Conservation (phyloP, 2,113 vertebrate species). For the Albula goreensis region DNA sequence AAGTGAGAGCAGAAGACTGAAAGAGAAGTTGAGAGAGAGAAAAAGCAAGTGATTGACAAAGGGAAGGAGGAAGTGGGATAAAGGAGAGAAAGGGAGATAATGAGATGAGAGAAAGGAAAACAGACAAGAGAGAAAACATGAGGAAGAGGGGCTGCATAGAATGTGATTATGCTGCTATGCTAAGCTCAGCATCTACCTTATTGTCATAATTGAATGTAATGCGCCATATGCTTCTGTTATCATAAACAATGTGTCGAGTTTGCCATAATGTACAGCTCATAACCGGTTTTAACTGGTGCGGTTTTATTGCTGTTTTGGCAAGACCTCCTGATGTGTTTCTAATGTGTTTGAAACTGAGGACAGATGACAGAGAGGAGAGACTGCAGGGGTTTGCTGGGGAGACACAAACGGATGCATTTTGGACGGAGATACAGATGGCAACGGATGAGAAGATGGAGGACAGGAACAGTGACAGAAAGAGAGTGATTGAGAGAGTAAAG, state of each 20-base stretch:
- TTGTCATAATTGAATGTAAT: background rate
- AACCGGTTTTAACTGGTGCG: background rate
- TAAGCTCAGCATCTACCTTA: background rate
- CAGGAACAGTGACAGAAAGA: background rate
- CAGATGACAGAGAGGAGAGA: background rate
- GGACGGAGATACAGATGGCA: no score
- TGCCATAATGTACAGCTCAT: background rate
- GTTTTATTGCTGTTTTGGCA: background rate
- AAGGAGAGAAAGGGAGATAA: background rate
- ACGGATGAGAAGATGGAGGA: background rate
- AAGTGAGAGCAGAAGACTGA: background rate
- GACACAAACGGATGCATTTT: no score
- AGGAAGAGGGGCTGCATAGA: background rate
- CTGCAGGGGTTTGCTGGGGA: background rate
- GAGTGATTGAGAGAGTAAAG: background rate
- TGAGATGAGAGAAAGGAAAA: background rate
- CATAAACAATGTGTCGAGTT: background rate
- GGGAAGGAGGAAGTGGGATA: background rate
- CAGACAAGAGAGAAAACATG: background rate
- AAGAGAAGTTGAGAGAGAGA: constrained; percentile 8
- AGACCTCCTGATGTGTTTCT: background rate
- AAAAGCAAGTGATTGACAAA: constrained; percentile 7
- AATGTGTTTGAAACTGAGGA: background rate
- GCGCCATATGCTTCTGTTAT: constrained; percentile 3
- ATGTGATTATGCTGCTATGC: background rate